These are phyloP conservation scores for Candidula unifasciata DNA, from an alignment of 2,888 invertebrate species.

Conservation along the genomic window DNA sequence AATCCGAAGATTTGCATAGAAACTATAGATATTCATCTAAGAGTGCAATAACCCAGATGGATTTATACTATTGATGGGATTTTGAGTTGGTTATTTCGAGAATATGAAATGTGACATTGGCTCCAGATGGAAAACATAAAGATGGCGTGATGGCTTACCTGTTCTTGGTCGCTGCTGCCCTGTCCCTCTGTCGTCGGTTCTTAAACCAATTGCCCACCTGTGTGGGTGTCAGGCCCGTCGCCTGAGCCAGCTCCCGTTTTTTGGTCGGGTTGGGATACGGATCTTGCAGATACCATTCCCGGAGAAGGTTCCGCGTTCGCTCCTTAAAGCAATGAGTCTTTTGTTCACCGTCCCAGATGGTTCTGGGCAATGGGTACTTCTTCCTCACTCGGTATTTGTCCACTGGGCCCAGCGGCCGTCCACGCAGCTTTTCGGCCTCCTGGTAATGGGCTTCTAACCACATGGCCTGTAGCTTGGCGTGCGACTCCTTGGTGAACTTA, in stretches of 20 bases:
- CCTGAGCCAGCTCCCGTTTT: slow-evolving; percentile 92
- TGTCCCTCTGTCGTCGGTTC: slow-evolving; percentile 90
- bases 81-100: too few relatives aligned
- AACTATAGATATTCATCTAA: too few relatives aligned
- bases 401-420: slow-evolving; percentile 93
- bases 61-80: too few relatives aligned
- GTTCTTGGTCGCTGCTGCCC: slow-evolving; percentile 96
- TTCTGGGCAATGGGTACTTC: slow-evolving; percentile 93
- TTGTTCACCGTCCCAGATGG: slow-evolving; percentile 97
- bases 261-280: slow-evolving; percentile 97
- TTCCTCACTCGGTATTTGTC: slow-evolving; percentile 95
- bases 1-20: too few relatives aligned
- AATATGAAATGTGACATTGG: too few relatives aligned
- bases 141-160: slow-evolving; percentile 82
- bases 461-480: slow-evolving; percentile 91
- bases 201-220: slow-evolving; percentile 97
- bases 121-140: too few relatives aligned
- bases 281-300: slow-evolving; percentile 91
- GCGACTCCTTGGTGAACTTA: slow-evolving; percentile 92
- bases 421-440: slow-evolving; percentile 93
- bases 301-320: slow-evolving; percentile 92
- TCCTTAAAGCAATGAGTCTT: slow-evolving; percentile 97
- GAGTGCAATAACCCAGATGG: too few relatives aligned
- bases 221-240: slow-evolving; percentile 93
- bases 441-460: slow-evolving; percentile 96